These are phyloP conservation scores for Rhinichthys klamathensis DNA, from an alignment of 2,113 vertebrate species.

Conservation along the genomic window DNA sequence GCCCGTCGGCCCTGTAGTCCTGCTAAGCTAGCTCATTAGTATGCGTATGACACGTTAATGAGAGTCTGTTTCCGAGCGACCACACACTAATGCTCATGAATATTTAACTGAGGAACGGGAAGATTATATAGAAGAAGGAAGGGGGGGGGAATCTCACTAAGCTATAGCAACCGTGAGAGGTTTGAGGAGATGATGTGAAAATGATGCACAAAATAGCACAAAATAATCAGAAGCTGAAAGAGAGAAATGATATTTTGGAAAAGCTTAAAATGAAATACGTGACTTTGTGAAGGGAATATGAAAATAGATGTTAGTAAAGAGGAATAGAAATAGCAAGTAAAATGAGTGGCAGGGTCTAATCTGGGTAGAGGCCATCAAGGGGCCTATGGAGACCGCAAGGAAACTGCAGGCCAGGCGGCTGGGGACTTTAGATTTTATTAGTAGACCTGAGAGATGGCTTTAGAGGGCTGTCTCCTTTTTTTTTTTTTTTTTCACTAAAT, in stretches of 20 bases:
- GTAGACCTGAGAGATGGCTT: conserved; percentile 23
- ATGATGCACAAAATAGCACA: conserved; percentile 20
- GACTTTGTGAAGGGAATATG: neutral
- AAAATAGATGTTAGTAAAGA: conserved; percentile 20
- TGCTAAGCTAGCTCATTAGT: conserved; percentile 30
- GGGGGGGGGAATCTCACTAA: conserved; percentile 15
- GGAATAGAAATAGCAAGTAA: conserved; percentile 21
- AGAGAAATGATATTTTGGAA: conserved; percentile 14
- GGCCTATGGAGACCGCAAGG: neutral
- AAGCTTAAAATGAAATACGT: conserved; percentile 12
- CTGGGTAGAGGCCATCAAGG: neutral
- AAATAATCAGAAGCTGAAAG: conserved; percentile 23
- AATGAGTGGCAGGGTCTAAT: conserved; percentile 7
- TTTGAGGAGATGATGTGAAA: conserved; percentile 8
- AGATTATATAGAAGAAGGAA: conserved; percentile 19
- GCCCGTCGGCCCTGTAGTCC: conserved; percentile 13
- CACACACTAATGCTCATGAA: conserved; percentile 50
- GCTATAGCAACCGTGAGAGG: conserved; percentile 18
- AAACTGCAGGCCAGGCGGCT: neutral
- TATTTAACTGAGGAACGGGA: conserved; percentile 31
- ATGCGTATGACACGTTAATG: conserved; percentile 41
- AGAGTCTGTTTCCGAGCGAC: conserved; percentile 28
- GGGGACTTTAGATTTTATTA: conserved; percentile 34
- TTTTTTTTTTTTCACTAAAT: neutral
- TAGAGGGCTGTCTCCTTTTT: neutral